These are phyloP conservation scores for Cheilosia urbana DNA, from an alignment of 2,888 invertebrate species.

Conservation along the genomic window DNA sequence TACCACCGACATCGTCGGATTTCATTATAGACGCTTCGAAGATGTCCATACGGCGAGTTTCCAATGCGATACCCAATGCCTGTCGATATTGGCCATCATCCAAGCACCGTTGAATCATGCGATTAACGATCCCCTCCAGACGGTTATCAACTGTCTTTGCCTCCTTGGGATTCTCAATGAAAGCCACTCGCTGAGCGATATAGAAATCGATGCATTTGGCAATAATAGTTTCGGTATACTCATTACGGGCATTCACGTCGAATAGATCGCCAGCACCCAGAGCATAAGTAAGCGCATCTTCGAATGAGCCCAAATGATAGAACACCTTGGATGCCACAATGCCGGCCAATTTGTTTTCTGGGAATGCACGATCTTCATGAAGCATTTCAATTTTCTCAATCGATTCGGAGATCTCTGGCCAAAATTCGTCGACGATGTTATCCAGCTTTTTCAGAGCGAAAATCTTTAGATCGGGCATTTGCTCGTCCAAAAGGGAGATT, in stretches of 20 bases:
- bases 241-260: constrained; percentile 96
- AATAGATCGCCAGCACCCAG: constrained; percentile 97
- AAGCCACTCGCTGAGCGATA: constrained; percentile 92
- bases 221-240: constrained; percentile 98
- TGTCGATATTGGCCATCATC: constrained; percentile 97
- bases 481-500: constrained; percentile 97
- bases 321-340: constrained; percentile 99
- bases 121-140: constrained; percentile 96
- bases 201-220: constrained; percentile 99
- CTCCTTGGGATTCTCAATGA: constrained; percentile 88
- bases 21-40: constrained; percentile 96
- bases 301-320: constrained; percentile 98
- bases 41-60: constrained; percentile 98
- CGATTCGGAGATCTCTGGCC: constrained; percentile 99
- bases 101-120: constrained; percentile 98
- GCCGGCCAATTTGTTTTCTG: constrained; percentile 96
- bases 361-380: constrained; percentile 95
- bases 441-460: constrained; percentile 97
- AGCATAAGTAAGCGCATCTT: constrained; percentile 98
- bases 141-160: constrained; percentile 90
- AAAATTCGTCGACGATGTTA: constrained; percentile 97
- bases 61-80: constrained; percentile 97
- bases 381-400: constrained; percentile 98
- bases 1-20: constrained; percentile 94
- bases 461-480: constrained; percentile 95